Percentiles rank a stretch among this genome's conserved stretches.
These are phyloP conservation scores for Lichenostomus cassidix DNA, from an alignment of 2,113 vertebrate genomes.

Conservation along the genomic window DNA sequence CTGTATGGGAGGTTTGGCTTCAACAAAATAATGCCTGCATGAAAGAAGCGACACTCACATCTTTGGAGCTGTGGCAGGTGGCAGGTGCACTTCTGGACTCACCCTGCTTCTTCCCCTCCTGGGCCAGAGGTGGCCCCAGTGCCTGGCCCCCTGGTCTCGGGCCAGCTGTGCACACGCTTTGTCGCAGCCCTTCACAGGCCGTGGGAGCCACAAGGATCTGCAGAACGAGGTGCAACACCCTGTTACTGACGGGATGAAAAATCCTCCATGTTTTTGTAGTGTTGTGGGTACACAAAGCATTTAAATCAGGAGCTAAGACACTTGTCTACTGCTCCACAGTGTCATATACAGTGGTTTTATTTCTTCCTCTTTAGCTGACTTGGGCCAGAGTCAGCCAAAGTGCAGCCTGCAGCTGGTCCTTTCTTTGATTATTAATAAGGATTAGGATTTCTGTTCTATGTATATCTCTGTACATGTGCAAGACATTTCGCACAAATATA, in stretches of 20 bases:
- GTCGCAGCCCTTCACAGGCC: not conserved
- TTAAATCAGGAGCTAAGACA: not conserved
- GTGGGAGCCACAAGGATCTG: not conserved
- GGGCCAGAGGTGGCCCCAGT: not conserved
- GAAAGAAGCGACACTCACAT: not conserved
- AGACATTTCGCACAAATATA: conserved; percentile 9
- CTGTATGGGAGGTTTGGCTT: not conserved
- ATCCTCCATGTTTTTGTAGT: not conserved
- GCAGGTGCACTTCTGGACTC: not conserved
- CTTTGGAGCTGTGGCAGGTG: not conserved
- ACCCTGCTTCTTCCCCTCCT: not conserved
- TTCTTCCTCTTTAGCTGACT: not conserved
- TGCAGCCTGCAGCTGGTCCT: conserved; percentile 36
- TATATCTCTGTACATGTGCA: not conserved
- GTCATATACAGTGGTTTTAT: not conserved
- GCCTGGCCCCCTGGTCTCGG: not conserved
- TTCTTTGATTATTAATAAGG: conserved; percentile 31
- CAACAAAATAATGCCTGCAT: fast-evolving
- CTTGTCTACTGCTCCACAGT: not conserved
- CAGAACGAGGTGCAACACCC: not conserved
- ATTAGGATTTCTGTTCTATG: conserved; percentile 21
- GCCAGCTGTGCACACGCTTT: fast-evolving
- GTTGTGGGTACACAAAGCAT: fast-evolving
- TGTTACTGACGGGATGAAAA: not conserved
- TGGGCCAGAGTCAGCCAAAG: conserved; percentile 30